Percentiles rank a stretch among this genome's conserved stretches.
Evolutionary conservation across 1,140 invertebrate genomes (phyloP).

Genomic region (Vollenhovia emeryi): DNA sequence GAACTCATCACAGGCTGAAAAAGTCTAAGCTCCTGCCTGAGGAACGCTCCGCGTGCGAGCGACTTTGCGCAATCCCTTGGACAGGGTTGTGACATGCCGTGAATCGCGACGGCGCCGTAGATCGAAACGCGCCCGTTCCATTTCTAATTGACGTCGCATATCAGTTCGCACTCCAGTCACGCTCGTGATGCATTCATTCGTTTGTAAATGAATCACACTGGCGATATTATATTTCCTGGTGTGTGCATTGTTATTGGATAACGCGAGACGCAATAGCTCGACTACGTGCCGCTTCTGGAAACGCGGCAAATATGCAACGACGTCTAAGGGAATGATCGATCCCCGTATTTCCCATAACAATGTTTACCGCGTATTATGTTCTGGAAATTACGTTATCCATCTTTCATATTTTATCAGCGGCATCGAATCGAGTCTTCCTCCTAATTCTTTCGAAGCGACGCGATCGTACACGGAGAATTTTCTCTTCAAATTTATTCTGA

Average conservation of each 20-base stretch:
- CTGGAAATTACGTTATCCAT: conserved; percentile 39
- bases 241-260: conserved; percentile 5
- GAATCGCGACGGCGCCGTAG: not conserved
- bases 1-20: not conserved
- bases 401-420: not conserved
- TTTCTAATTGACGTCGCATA: conserved; percentile 48
- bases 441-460: no score
- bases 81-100: not conserved
- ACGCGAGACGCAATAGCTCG: conserved; percentile 30
- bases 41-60: not conserved
- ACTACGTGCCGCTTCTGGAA: not conserved
- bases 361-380: conserved; percentile 21
- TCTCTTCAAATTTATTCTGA: no score
- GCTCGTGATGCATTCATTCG: conserved; percentile 7
- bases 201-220: conserved; percentile 38
- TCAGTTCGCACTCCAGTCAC: not conserved
- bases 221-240: conserved; percentile 39
- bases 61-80: conserved; percentile 6
- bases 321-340: not conserved
- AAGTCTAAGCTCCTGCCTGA: not conserved
- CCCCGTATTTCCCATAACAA: not conserved
- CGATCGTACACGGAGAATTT: no score
- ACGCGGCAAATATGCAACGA: not conserved
- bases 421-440: not conserved
- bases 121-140: not conserved